Evolutionary conservation across 2,888 invertebrate genomes (phyloP), one percentile per base, ranked within the genome.

Genomic region (Corbicula japonica): DNA sequence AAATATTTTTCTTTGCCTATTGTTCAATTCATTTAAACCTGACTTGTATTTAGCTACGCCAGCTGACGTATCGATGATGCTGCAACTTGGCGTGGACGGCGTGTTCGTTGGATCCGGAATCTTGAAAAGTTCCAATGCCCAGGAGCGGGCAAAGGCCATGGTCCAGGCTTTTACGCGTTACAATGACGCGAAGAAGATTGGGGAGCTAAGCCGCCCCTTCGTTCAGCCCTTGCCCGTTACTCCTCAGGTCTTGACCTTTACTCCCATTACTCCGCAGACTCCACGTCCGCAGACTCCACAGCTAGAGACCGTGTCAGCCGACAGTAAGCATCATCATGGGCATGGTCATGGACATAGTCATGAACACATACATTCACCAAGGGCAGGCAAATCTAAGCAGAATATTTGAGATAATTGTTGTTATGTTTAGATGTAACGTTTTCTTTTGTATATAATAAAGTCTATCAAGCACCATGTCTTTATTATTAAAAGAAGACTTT

Each of bases 41-140:
- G n/a, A n/a, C n/a, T 69, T 28, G 41, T 35, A 4, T 84, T 82
- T 21, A 92, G 92, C 92, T 8, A 92, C 92, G 1, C 92, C 92
- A 10, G 92, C 92, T 6, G 92, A 92, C 63, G 92, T 92, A 3
- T 90, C 92, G 6, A 80, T 92, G 26, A 80, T 92, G 86, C 91
- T 92, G 92, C 92, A 92, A 66, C 88, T 92, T 0, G 92, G 92
- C 5, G 92, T 92, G 4, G 92, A 92, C 75, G 92, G 92, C 1
- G 92, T 92, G 10, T 92, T 92, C 75, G 92, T 92, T 5, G 92
- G 92, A 0, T 92, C 92, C 3, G 92, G 92, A 2, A 92, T 92
- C 54, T 92, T 92, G 80, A 92, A 92, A 83, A 91, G 91, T 73
- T 84, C 84, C 23, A 86, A 90, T 50, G 92, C 92, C 1, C 71